Conservation (phyloP, 2,888 invertebrate genomes). For the Fragum fragum region DNA sequence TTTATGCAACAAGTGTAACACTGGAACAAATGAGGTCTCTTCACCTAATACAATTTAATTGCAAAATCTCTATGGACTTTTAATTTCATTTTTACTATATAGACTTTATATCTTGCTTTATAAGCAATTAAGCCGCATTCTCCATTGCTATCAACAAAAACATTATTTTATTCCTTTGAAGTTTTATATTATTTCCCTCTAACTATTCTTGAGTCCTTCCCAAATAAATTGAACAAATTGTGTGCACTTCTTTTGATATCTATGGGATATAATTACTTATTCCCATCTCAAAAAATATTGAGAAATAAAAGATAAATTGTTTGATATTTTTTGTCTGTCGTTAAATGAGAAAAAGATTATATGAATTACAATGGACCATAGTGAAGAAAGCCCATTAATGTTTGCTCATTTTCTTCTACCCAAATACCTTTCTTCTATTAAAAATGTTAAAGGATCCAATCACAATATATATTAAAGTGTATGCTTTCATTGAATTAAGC, state of each 20-base stretch:
- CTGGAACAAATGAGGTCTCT: neutral
- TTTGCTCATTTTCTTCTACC: neutral
- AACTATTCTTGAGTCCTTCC: constrained; percentile 26
- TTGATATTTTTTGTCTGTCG: constrained; percentile 2
- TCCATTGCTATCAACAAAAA: constrained; percentile 35
- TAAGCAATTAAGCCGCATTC: neutral
- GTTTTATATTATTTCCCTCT: constrained; percentile 36
- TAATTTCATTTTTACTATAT: constrained; percentile 49
- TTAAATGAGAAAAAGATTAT: constrained; percentile 9
- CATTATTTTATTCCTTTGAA: constrained; percentile 56
- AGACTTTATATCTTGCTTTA: constrained; percentile 36
- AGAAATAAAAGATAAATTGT: constrained; percentile 33
- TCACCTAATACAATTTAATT: constrained; percentile 12
- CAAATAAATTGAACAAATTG: constrained; percentile 11
- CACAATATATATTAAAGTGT: too few species aligned
- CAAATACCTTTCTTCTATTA: neutral
- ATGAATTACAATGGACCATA: constrained; percentile 1
- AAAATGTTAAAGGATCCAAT: too few species aligned
- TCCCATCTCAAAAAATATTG: constrained; percentile 22
- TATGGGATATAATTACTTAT: constrained; percentile 3
- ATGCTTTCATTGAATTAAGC: too few species aligned
- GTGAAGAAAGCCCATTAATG: neutral
- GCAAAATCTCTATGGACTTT: constrained; percentile 24
- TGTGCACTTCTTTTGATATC: constrained; percentile 9
- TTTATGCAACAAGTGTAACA: neutral